Evolutionary conservation across 37 sponge, comb jelly and placozoan species (phyloP).

Genomic region (Bolinopsis microptera): DNA sequence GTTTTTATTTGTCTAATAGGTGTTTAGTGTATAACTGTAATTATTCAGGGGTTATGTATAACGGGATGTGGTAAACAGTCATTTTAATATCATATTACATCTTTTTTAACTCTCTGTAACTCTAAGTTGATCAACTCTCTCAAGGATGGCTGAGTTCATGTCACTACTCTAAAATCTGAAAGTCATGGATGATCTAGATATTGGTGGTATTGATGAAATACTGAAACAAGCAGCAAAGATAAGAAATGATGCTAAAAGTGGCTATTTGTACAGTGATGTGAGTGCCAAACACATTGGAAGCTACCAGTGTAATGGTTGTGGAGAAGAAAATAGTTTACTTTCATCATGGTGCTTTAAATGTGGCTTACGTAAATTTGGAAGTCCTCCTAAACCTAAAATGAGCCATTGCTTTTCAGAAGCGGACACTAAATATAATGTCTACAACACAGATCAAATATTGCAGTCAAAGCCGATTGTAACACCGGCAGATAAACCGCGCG

Average conservation of each 20-base stretch:
- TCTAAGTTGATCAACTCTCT: no score
- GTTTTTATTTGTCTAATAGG: no score
- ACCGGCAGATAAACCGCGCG: not conserved
- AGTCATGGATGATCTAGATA: slow-evolving; percentile 55
- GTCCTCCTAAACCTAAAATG: not conserved
- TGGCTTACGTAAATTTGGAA: slow-evolving; percentile 13
- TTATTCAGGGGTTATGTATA: no score
- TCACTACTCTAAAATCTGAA: not conserved
- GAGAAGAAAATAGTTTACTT: slow-evolving; percentile 19
- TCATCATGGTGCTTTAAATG: slow-evolving; percentile 33
- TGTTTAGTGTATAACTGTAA: no score
- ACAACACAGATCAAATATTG: slow-evolving; percentile 35
- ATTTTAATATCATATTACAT: no score
- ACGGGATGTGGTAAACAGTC: no score
- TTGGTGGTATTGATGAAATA: slow-evolving; percentile 53
- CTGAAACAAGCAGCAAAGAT: slow-evolving; percentile 18
- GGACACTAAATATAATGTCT: not conserved
- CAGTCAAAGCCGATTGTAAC: not conserved
- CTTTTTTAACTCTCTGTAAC: no score
- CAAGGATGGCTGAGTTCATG: no score
- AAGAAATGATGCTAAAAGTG: not conserved
- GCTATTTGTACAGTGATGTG: not conserved
- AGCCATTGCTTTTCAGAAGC: not conserved
- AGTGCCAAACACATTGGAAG: not conserved
- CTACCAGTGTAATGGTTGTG: slow-evolving; percentile 39